These are phyloP conservation scores for Tetragonisca angustula DNA, from an alignment of 2,888 invertebrate species.

Conservation along the genomic window DNA sequence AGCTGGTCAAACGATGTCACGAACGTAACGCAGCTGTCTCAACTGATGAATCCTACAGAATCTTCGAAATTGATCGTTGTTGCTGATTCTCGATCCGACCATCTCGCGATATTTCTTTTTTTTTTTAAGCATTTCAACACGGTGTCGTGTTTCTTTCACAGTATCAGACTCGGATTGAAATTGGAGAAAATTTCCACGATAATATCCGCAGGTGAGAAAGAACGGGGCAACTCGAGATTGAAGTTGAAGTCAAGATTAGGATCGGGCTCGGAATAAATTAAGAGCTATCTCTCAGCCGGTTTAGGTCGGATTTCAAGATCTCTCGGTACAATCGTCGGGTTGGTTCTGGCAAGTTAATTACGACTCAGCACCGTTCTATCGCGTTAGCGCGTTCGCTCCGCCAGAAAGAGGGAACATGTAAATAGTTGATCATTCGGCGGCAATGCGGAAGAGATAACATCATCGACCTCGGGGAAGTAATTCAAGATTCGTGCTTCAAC, in stretches of 20 bases:
- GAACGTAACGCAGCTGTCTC: background rate
- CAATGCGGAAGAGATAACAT: slow-evolving; percentile 36
- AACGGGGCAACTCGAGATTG: slow-evolving; percentile 2
- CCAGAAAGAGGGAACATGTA: slow-evolving; percentile 5
- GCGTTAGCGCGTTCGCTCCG: background rate
- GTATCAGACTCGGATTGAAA: background rate
- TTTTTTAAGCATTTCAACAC: too few species aligned
- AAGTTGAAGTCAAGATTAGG: background rate
- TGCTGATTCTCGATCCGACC: too few species aligned
- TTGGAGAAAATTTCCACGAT: background rate
- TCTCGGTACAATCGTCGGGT: background rate
- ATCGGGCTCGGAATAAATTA: slow-evolving; percentile 19
- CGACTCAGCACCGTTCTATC: slow-evolving; percentile 11
- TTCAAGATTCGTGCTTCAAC: slow-evolving; percentile 50
- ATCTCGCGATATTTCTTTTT: background rate
- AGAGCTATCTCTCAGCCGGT: background rate
- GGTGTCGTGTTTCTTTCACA: background rate
- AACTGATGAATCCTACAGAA: background rate
- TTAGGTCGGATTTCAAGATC: background rate
- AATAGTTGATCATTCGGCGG: slow-evolving; percentile 39
- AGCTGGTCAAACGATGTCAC: slow-evolving; percentile 10
- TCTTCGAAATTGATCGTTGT: background rate
- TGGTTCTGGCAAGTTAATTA: slow-evolving; percentile 18
- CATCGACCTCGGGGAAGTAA: slow-evolving; percentile 43
- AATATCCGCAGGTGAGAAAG: background rate